A percentile compares a stretch with the other conserved stretches of the same genome.
Conservation (phyloP, 2,797 vertebrate genomes). For the Coregonus suidteri region DNA sequence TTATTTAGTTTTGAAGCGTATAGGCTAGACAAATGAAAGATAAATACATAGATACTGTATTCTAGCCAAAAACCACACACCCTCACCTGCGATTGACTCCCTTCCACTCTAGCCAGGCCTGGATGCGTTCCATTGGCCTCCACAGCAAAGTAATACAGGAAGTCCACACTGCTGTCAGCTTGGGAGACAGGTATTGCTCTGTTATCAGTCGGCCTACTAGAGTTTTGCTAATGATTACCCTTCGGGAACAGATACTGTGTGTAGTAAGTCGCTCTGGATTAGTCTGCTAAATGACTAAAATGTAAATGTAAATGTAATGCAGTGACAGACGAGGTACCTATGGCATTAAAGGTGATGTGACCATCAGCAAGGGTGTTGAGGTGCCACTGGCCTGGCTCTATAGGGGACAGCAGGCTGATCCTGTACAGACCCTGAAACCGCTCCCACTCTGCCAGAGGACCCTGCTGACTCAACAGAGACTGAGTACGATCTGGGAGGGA, state of each 20-base stretch:
- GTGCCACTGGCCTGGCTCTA: conserved; percentile 78
- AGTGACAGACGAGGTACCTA: conserved; percentile 71
- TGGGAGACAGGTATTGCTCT: conserved; percentile 7
- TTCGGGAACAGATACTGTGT: not conserved
- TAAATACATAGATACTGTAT: not conserved
- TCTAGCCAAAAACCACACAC: too few species aligned
- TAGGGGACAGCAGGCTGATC: conserved; percentile 71
- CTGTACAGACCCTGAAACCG: conserved; percentile 76
- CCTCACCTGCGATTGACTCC: conserved; percentile 76
- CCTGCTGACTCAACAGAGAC: conserved; percentile 58
- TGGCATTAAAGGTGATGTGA: conserved; percentile 73
- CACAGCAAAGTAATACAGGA: conserved; percentile 85
- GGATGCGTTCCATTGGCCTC: conserved; percentile 81
- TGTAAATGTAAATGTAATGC: too few species aligned
- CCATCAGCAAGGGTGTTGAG: conserved; percentile 67
- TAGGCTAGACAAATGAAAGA: not conserved
- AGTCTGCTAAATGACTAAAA: too few species aligned
- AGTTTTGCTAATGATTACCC: too few species aligned
- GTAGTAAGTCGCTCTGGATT: not conserved
- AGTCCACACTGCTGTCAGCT: conserved; percentile 84
- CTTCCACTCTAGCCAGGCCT: conserved; percentile 80
- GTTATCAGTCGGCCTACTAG: not conserved
- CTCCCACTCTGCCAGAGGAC: conserved; percentile 66
- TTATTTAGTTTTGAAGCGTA: too few species aligned
- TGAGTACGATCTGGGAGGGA: conserved; percentile 62